Percentiles rank a stretch among this genome's conserved stretches.
These are phyloP conservation scores for Pelobates cultripes DNA, from an alignment of 2,797 vertebrate species.

Conservation along the genomic window DNA sequence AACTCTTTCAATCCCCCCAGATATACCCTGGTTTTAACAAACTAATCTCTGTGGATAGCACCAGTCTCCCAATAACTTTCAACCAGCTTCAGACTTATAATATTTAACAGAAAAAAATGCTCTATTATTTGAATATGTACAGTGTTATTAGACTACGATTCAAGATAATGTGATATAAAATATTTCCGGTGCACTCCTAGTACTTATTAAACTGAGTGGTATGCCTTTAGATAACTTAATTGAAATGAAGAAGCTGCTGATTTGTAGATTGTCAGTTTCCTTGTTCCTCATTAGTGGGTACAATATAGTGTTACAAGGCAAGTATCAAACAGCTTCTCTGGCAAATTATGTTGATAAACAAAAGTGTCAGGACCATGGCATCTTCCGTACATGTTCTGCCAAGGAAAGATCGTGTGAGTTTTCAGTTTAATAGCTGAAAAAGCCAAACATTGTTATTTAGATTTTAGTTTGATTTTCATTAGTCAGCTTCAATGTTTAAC, in stretches of 20 bases:
- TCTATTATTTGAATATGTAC: background rate
- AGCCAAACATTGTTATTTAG: background rate
- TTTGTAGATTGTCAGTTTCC: conserved; percentile 17
- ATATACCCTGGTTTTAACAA: too few relatives aligned
- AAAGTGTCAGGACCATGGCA: background rate
- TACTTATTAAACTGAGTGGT: background rate
- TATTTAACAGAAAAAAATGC: too few relatives aligned
- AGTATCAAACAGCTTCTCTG: background rate
- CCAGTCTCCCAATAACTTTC: too few relatives aligned
- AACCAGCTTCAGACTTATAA: too few relatives aligned
- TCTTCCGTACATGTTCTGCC: background rate
- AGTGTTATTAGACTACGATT: background rate
- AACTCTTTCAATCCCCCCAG: too few relatives aligned
- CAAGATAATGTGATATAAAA: background rate
- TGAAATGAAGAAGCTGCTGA: conserved; percentile 12
- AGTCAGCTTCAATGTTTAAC: background rate
- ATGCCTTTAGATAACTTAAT: conserved; percentile 22
- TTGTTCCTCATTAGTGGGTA: conserved; percentile 20
- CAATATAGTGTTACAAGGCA: background rate
- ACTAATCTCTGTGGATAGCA: too few relatives aligned
- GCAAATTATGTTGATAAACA: conserved; percentile 28
- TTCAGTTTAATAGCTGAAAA: background rate
- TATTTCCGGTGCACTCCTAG: background rate
- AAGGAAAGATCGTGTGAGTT: background rate
- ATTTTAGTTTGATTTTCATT: background rate